phyloP scores from a whole-genome alignment of 2,888 invertebrate genomes.

The Drosophila putrida region DNA sequence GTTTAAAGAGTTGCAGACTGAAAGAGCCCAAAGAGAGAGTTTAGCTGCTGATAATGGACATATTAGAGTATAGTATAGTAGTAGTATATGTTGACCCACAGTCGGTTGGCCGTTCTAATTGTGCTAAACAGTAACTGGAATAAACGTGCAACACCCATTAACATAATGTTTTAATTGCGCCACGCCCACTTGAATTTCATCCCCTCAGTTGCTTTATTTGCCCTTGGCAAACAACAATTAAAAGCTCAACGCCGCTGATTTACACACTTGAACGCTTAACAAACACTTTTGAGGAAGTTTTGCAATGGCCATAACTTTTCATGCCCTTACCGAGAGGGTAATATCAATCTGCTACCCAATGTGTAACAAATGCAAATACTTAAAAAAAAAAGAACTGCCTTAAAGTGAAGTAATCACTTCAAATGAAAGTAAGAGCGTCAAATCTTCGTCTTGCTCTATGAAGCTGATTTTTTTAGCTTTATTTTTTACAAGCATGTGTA shows the following conservation, averaged over 20 bases:
- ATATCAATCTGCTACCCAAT: not conserved
- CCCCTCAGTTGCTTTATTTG: constrained; percentile 23
- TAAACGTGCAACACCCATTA: constrained; percentile 17
- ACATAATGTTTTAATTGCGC: constrained; percentile 63
- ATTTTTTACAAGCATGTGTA: constrained; percentile 43
- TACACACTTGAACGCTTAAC: constrained; percentile 61
- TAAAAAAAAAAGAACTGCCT: not conserved
- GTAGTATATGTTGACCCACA: not conserved
- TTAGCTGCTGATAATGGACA: not conserved
- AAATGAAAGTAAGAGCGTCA: constrained; percentile 23
- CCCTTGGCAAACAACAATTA: constrained; percentile 73
- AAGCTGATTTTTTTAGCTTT: constrained; percentile 6
- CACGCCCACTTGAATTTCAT: constrained; percentile 41
- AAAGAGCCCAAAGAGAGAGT: not conserved
- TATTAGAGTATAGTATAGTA: not conserved
- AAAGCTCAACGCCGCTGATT: constrained; percentile 67
- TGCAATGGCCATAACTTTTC: constrained; percentile 49
- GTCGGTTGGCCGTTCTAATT: constrained; percentile 8
- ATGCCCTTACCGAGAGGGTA: constrained; percentile 4
- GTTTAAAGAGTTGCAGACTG: constrained; percentile 11
- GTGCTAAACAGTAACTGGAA: not conserved
- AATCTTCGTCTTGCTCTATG: not conserved
- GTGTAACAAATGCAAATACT: not conserved
- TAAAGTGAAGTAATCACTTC: not conserved
- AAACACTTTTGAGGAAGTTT: constrained; percentile 64